Conservation (phyloP, 2,113 vertebrate genomes). For the Gymnobelideus leadbeateri region DNA sequence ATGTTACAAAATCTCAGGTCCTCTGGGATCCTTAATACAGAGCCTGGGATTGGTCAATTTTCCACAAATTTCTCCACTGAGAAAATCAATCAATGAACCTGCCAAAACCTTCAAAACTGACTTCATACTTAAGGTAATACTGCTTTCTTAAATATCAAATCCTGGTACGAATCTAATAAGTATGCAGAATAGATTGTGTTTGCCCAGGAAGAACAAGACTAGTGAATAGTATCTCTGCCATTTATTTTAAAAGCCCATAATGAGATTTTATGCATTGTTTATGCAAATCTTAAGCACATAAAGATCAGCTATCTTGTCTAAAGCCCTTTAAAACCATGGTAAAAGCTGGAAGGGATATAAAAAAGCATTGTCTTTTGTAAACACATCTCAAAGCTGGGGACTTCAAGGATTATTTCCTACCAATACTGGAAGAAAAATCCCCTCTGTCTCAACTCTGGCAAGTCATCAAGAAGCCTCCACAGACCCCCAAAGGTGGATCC, state of each 20-base stretch:
- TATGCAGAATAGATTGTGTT: background rate
- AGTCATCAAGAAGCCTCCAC: background rate
- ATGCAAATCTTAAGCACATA: constrained; percentile 15
- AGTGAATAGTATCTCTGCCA: constrained; percentile 23
- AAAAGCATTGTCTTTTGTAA: background rate
- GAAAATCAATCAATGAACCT: constrained; percentile 10
- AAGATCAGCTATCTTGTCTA: background rate
- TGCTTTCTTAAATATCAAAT: background rate
- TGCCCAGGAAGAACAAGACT: background rate
- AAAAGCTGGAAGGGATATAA: background rate
- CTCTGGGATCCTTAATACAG: constrained; percentile 1
- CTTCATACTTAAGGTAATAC: background rate
- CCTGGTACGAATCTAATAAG: background rate
- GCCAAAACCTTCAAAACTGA: constrained; percentile 12
- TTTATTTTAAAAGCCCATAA: constrained; percentile 2
- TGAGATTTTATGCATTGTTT: background rate
- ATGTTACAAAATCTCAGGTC: background rate
- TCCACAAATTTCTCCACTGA: background rate
- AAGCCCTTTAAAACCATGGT: background rate
- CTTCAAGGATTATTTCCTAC: background rate
- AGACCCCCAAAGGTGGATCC: background rate
- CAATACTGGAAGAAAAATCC: background rate
- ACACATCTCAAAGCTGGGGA: background rate
- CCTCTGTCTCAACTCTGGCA: background rate
- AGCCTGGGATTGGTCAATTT: background rate